A percentile compares a stretch with the other conserved stretches of the same genome.
Evolutionary conservation across 2,797 vertebrate species (phyloP).

Genomic region (Chaetodon trifasciatus): DNA sequence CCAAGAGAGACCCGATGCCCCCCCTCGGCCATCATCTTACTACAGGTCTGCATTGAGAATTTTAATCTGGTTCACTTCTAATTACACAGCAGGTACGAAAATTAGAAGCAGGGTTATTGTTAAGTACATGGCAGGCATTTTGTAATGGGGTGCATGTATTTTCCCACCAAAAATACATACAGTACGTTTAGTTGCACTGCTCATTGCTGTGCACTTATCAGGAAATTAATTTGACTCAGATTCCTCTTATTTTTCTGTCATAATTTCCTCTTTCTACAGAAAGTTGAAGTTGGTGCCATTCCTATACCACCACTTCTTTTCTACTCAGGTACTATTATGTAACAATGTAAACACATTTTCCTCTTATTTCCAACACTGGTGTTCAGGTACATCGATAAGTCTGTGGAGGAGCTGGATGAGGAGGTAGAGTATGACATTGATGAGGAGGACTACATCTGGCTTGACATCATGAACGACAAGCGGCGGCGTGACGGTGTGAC

Average conservation of each 20-base stretch:
- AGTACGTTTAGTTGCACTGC: background rate
- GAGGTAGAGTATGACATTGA: slow-evolving; percentile 99
- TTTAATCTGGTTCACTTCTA: background rate
- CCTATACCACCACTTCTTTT: background rate
- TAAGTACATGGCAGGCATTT: background rate
- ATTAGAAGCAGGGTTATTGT: background rate
- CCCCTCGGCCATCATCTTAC: slow-evolving; percentile 93
- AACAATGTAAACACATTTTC: background rate
- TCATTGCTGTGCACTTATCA: background rate
- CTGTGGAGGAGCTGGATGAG: slow-evolving; percentile 97
- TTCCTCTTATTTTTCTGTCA: background rate
- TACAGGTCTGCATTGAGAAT: slow-evolving; percentile 90
- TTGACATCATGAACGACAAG: slow-evolving; percentile 99
- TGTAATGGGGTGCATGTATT: background rate
- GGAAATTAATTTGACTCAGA: background rate
- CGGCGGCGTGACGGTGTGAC: slow-evolving; percentile 94
- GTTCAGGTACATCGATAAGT: slow-evolving; percentile 97
- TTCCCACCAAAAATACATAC: background rate
- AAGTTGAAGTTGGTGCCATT: background rate
- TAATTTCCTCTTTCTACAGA: slow-evolving; percentile 18
- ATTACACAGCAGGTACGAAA: background rate
- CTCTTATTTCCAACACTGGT: background rate
- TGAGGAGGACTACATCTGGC: slow-evolving; percentile 99
- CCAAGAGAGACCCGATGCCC: slow-evolving; percentile 94
- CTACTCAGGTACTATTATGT: background rate